Percentiles rank a stretch among this genome's conserved stretches.
phyloP scores from a whole-genome alignment of 2,888 invertebrate genomes.

The Epinotia ramella region DNA sequence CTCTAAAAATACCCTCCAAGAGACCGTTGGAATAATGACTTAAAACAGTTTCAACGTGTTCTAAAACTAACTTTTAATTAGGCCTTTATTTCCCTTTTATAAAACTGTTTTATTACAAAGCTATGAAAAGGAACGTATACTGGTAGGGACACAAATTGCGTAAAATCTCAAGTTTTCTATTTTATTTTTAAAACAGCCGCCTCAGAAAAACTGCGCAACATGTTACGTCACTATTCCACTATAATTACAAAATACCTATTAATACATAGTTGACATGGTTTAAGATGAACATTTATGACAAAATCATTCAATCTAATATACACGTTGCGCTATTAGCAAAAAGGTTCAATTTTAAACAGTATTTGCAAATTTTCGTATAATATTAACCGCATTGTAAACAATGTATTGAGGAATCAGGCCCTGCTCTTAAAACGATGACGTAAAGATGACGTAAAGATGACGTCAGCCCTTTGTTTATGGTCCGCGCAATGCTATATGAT shows the following conservation, averaged over 20 bases:
- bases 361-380: neutral
- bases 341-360: neutral
- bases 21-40: neutral
- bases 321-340: neutral
- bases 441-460: constrained; percentile 39
- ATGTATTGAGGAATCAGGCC: constrained; percentile 17
- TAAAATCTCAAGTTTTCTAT: neutral
- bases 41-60: neutral
- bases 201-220: neutral
- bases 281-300: constrained; percentile 1
- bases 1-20: neutral
- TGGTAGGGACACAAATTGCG: neutral
- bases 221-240: constrained; percentile 22
- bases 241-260: constrained; percentile 1
- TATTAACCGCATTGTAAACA: neutral
- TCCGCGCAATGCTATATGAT: constrained; percentile 7
- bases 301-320: neutral
- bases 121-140: neutral
- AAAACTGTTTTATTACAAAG: neutral
- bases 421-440: constrained; percentile 31
- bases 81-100: neutral
- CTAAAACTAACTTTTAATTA: neutral
- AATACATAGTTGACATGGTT: neutral
- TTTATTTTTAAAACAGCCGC: neutral
- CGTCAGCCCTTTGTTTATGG: constrained; percentile 40